Evolutionary conservation across 2,888 invertebrate genomes (phyloP).

Genomic region (Drepanosiphum platanoidis): DNA sequence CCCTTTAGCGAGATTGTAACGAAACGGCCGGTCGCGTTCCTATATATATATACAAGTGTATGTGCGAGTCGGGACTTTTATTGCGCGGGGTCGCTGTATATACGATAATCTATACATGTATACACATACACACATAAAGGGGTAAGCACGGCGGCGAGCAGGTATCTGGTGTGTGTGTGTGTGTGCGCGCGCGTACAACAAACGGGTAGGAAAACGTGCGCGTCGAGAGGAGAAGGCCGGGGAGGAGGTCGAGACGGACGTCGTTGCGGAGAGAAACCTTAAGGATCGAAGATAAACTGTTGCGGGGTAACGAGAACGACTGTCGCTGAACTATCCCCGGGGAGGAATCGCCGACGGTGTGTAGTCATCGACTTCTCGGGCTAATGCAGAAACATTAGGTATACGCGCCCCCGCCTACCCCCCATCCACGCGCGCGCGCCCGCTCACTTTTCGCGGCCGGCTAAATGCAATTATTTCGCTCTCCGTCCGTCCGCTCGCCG

Average conservation of each 20-base stretch:
- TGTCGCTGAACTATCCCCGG: conserved; percentile 60
- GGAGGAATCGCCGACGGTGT: conserved; percentile 54
- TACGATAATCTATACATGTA: background rate
- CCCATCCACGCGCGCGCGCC: background rate
- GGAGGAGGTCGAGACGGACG: background rate
- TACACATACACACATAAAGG: background rate
- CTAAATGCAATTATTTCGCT: conserved; percentile 51
- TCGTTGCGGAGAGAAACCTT: conserved; percentile 22
- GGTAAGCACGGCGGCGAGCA: background rate
- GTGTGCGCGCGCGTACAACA: background rate
- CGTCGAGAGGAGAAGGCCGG: background rate
- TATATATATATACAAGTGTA: too few species aligned
- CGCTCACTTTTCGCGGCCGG: conserved; percentile 11
- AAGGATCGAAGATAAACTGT: conserved; percentile 59
- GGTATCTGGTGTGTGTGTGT: background rate
- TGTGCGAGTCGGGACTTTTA: background rate
- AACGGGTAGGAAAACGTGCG: background rate
- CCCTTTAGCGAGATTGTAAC: conserved; percentile 16
- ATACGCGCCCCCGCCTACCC: background rate
- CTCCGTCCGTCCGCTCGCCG: background rate
- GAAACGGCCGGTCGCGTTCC: background rate
- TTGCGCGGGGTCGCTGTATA: background rate
- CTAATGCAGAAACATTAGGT: conserved; percentile 58
- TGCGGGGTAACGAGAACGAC: conserved; percentile 53
- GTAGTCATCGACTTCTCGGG: conserved; percentile 46